phyloP scores from a whole-genome alignment of 2,797 vertebrate genomes.

The Hyperoplus lanceolatus region DNA sequence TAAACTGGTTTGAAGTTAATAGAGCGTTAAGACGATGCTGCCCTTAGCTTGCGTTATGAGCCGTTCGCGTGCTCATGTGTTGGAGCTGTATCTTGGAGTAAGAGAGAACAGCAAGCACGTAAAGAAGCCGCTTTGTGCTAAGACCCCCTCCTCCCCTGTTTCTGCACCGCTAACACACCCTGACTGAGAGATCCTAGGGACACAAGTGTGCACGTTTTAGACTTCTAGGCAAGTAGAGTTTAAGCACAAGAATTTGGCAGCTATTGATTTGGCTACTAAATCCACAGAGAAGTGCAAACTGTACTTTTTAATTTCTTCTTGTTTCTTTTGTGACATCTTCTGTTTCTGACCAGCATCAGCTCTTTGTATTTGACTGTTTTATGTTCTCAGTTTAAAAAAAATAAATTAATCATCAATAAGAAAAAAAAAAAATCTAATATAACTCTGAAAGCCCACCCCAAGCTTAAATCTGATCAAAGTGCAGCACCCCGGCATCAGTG shows the following conservation, averaged over 20 bases:
- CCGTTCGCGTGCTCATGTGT: slow-evolving; percentile 18
- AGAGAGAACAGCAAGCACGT: slow-evolving; percentile 29
- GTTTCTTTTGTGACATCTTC: slow-evolving; percentile 69
- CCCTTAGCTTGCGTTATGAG: slow-evolving; percentile 25
- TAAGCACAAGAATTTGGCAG: slow-evolving; percentile 72
- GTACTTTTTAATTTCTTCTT: slow-evolving; percentile 50
- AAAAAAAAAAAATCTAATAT: slow-evolving; percentile 44
- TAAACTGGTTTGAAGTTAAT: slow-evolving; percentile 25
- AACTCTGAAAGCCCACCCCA: slow-evolving; percentile 54
- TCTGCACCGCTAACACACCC: slow-evolving; percentile 19
- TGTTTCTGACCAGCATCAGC: slow-evolving; percentile 52
- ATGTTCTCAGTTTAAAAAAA: slow-evolving; percentile 49
- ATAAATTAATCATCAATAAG: slow-evolving; percentile 40
- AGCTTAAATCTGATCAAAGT: slow-evolving; percentile 72
- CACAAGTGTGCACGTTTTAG: slow-evolving; percentile 49
- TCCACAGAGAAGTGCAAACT: slow-evolving; percentile 73
- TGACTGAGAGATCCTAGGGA: slow-evolving; percentile 43
- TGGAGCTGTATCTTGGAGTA: slow-evolving; percentile 11
- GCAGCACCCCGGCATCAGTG: slow-evolving; percentile 73
- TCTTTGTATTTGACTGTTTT: slow-evolving; percentile 48
- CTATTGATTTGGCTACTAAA: slow-evolving; percentile 73
- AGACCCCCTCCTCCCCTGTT: neutral
- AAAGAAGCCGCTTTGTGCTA: slow-evolving; percentile 11
- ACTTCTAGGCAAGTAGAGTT: slow-evolving; percentile 58
- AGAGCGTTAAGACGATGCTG: slow-evolving; percentile 30